Conservation (phyloP, 2,797 vertebrate species). For the Lithobates sylvaticus region DNA sequence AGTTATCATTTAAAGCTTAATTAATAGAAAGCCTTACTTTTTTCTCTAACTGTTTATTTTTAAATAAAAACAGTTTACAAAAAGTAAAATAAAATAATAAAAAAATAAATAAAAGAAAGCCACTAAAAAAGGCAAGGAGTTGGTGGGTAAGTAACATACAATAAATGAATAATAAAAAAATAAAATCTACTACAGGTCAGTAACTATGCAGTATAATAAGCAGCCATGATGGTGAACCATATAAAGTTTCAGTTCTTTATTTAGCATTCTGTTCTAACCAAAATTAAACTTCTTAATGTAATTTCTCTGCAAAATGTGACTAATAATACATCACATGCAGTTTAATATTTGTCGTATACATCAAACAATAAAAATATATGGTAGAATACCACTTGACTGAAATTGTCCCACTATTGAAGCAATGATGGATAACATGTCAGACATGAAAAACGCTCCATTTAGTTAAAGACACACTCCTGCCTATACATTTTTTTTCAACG, state of each 20-base stretch:
- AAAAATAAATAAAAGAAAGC: too few relatives aligned
- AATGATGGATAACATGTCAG: too few relatives aligned
- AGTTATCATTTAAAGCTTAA: too few relatives aligned
- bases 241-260: not conserved
- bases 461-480: too few relatives aligned
- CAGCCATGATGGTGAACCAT: not conserved
- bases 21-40: too few relatives aligned
- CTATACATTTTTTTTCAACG: too few relatives aligned
- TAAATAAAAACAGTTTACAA: too few relatives aligned
- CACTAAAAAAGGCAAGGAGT: not conserved
- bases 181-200: not conserved
- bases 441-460: too few relatives aligned
- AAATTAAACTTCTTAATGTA: not conserved
- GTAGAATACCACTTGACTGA: not conserved
- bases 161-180: not conserved
- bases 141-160: not conserved
- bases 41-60: too few relatives aligned
- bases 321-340: not conserved
- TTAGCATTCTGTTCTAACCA: not conserved
- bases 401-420: not conserved
- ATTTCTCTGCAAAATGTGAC: not conserved
- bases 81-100: too few relatives aligned
- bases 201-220: not conserved
- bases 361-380: not conserved
- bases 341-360: not conserved